These are phyloP conservation scores for Siniperca chuatsi DNA, from an alignment of 2,113 vertebrate species.

Conservation along the genomic window DNA sequence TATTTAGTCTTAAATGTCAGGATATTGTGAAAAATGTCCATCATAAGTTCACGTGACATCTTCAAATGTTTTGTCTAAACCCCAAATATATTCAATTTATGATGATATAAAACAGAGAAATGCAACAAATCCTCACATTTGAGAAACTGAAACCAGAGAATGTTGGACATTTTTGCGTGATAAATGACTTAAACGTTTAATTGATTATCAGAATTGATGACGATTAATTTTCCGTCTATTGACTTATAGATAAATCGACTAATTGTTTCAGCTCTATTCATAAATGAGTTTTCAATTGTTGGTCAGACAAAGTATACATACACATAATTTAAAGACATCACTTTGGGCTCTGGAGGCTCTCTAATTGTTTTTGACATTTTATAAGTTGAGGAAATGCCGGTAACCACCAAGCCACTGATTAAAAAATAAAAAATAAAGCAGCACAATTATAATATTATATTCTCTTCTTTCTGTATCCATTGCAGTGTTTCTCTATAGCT, in stretches of 20 bases:
- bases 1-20: neutral
- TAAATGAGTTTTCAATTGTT: neutral
- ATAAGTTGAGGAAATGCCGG: neutral
- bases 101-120: neutral
- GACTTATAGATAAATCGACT: neutral
- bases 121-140: neutral
- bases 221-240: neutral
- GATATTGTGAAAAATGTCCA: neutral
- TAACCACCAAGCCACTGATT: conserved; percentile 11
- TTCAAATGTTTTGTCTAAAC: neutral
- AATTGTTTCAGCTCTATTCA: neutral
- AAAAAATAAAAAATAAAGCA: neutral
- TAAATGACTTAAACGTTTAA: neutral
- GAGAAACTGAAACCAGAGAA: neutral
- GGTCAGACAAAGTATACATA: neutral
- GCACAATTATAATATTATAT: conserved; percentile 1
- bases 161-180: neutral
- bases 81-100: neutral
- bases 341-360: neutral
- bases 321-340: neutral
- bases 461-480: neutral
- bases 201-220: neutral
- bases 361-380: neutral
- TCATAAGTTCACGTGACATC: neutral
- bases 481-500: neutral